Evolutionary conservation across 2,113 vertebrate species (phyloP).

Genomic region (Bujurquina vittata): DNA sequence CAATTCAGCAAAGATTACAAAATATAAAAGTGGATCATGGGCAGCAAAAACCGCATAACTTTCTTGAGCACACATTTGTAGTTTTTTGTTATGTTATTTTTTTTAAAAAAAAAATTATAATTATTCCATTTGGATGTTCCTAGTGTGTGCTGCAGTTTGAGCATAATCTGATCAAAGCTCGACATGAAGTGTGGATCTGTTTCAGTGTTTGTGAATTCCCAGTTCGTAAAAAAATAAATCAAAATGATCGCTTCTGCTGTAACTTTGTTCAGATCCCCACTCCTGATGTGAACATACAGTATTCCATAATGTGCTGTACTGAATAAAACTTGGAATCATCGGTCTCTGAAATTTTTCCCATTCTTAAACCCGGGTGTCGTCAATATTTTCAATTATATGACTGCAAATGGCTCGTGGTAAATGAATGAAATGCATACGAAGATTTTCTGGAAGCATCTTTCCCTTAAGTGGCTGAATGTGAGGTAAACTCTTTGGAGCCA

Average conservation of each 20-base stretch:
- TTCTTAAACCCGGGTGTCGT: background rate
- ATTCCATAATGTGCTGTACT: slow-evolving; percentile 39
- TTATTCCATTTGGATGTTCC: background rate
- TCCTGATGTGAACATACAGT: slow-evolving; percentile 63
- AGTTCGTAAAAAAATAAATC: slow-evolving; percentile 17
- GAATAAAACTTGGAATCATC: slow-evolving; percentile 74
- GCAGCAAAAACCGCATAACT: background rate
- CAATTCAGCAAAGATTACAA: background rate
- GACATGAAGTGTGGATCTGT: background rate
- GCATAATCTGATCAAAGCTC: background rate
- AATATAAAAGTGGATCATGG: background rate
- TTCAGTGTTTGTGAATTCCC: slow-evolving; percentile 14
- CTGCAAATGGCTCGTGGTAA: background rate
- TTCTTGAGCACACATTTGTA: background rate
- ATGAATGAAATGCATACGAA: background rate
- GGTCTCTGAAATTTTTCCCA: slow-evolving; percentile 18
- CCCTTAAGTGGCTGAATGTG: slow-evolving; percentile 10
- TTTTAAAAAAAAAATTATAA: background rate
- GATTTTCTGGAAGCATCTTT: background rate
- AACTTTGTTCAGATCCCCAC: slow-evolving; percentile 41
- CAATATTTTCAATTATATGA: background rate
- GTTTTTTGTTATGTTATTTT: too few relatives aligned
- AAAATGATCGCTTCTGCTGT: slow-evolving; percentile 26
- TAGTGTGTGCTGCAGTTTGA: background rate
- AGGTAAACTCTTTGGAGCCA: slow-evolving; percentile 34